phyloP scores from a whole-genome alignment of 2,113 vertebrate species.

The Paramisgurnus dabryanus region DNA sequence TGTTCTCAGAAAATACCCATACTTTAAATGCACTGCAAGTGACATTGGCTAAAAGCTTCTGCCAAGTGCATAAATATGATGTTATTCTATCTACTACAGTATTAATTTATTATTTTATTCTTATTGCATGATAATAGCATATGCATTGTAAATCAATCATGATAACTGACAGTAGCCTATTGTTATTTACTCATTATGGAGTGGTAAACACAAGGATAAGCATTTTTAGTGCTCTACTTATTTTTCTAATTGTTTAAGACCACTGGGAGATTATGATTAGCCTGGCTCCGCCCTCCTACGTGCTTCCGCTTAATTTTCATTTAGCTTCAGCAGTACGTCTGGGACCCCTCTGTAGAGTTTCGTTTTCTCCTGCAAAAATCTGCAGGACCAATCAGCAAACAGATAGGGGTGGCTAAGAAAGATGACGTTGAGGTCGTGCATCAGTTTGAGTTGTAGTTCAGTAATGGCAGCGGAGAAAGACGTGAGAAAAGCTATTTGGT shows the following conservation, averaged over 20 bases:
- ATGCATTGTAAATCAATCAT: background rate
- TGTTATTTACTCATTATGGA: background rate
- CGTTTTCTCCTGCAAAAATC: too few species aligned
- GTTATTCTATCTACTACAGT: background rate
- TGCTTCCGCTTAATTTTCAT: too few species aligned
- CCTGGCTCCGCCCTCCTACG: too few species aligned
- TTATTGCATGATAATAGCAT: background rate
- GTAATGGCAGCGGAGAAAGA: too few species aligned
- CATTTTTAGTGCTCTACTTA: background rate
- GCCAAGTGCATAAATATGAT: background rate
- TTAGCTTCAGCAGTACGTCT: too few species aligned
- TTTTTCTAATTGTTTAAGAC: background rate
- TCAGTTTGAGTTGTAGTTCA: too few species aligned
- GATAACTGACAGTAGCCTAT: background rate
- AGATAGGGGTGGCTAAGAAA: too few species aligned
- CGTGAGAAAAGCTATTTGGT: too few species aligned
- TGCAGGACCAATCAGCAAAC: too few species aligned
- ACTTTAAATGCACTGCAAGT: background rate
- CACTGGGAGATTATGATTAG: too few species aligned
- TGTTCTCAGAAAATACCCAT: background rate
- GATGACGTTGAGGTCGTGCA: too few species aligned
- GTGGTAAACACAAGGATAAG: background rate
- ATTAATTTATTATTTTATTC: background rate
- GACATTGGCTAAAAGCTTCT: background rate
- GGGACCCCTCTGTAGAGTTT: too few species aligned